A percentile compares a stretch with the other conserved stretches of the same genome.
phyloP scores from a whole-genome alignment of 2,797 vertebrate genomes.

The Lerista edwardsae region DNA sequence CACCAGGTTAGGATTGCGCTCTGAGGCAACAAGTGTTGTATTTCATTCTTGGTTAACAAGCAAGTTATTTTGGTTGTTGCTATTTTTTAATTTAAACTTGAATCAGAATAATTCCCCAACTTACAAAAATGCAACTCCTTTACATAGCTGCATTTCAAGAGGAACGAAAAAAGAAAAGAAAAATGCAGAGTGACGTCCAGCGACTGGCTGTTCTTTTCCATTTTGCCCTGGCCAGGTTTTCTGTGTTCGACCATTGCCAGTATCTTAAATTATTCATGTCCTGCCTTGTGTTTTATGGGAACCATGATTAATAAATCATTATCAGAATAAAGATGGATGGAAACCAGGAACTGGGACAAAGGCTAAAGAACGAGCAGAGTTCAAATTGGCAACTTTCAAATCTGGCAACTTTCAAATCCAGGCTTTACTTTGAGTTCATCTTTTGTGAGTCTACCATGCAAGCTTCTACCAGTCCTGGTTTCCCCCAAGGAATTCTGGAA shows the following conservation, averaged over 20 bases:
- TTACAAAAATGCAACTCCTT: not conserved
- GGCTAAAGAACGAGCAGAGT: not conserved
- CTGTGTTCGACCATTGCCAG: constrained; percentile 6
- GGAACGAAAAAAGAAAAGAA: not conserved
- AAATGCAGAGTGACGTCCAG: not conserved
- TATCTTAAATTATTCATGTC: constrained; percentile 25
- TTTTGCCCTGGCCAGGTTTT: not conserved
- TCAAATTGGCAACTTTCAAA: not conserved
- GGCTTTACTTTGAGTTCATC: not conserved
- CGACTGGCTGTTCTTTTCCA: not conserved
- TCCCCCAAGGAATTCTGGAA: not conserved
- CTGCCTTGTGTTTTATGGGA: constrained; percentile 30
- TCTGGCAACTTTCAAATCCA: too few relatives aligned
- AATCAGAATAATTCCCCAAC: not conserved
- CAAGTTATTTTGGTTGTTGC: not conserved
- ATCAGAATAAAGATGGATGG: not conserved
- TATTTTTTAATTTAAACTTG: not conserved
- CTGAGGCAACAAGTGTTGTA: not conserved
- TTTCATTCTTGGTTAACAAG: not conserved
- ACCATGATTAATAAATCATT: constrained; percentile 18
- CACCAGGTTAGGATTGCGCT: too few relatives aligned
- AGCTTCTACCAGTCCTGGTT: too few relatives aligned
- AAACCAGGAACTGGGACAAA: not conserved
- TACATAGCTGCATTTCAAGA: not conserved
- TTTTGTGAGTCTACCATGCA: not conserved